Evolutionary conservation across 2,113 vertebrate genomes (phyloP), one percentile per base, ranked within the genome.

Genomic region (Chroicocephalus ridibundus): DNA sequence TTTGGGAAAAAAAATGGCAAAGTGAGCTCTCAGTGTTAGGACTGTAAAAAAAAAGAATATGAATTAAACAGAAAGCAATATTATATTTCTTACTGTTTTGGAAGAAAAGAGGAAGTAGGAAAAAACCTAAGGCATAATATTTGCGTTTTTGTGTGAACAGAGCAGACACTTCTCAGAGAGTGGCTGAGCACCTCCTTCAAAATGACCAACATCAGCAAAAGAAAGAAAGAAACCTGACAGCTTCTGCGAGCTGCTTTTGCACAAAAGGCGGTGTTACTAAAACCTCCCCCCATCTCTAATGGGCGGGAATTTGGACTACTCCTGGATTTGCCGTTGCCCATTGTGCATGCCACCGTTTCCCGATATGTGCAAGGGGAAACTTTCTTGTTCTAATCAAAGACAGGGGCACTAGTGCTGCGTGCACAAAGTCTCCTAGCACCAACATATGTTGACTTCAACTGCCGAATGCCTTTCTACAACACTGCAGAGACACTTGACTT

Each of bases 401-500:
- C 58, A 60, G 85, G n/a, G 86, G 91, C 20, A 8, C 15, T 2
- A 29, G 47, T 25, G n/a, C 36, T 81, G 75, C 2, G 4, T 4
- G n/a, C n/a, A 9, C 27, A 18, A 11, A 27, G 38, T 22, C 34
- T 76, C 65, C 36, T 13, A 87, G 70, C 54, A 57, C 54, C 8
- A 17, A 26, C 71, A n/a, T 9, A 27, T 2, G 11, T 42, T 79
- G 95, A 60, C 75, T 89, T 68, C 60, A 72, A 51, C 54, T 82
- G 58, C 76, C 70, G 68, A 95, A 93, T 11, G 89, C 32, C 78
- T 82, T 81, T 88, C 95, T 65, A 36, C 9, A 0, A 54, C 93
- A 19, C 88, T 93, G 92, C 22, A 94, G 60, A 93, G 86, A 95
- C 95, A 92, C 87, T 96, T 96, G 83, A 97, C 90, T 97, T 96